A percentile compares a stretch with the other conserved stretches of the same genome.
Evolutionary conservation across 2,888 invertebrate genomes (phyloP).

Genomic region (Stenolophus ochropezus): DNA sequence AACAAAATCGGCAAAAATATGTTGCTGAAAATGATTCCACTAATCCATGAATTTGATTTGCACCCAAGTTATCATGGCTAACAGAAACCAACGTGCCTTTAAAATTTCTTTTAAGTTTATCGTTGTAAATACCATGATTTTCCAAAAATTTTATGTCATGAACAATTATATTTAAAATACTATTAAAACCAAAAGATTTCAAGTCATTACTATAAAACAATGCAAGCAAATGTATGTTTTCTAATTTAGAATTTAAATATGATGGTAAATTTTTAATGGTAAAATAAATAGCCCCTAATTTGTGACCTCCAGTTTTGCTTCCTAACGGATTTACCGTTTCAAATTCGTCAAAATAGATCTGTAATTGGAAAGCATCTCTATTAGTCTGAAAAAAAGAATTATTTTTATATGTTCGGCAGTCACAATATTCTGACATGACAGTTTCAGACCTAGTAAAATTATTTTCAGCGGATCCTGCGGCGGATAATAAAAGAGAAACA

Average conservation of each 20-base stretch:
- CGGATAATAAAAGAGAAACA: neutral
- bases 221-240: constrained; percentile 53
- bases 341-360: constrained; percentile 60
- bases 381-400: neutral
- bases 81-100: constrained; percentile 60
- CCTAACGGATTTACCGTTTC: constrained; percentile 58
- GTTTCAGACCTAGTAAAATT: neutral
- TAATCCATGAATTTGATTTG: constrained; percentile 62
- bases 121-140: constrained; percentile 38
- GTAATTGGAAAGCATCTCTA: constrained; percentile 51
- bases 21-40: constrained; percentile 64
- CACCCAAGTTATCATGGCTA: constrained; percentile 63
- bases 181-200: constrained; percentile 27
- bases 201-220: neutral
- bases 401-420: constrained; percentile 20
- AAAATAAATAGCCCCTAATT: constrained; percentile 60
- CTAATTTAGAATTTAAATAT: constrained; percentile 46
- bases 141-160: constrained; percentile 55
- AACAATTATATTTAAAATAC: constrained; percentile 50
- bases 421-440: neutral
- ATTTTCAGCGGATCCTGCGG: neutral
- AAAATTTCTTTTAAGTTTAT: neutral
- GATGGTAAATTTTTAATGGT: constrained; percentile 55
- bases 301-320: constrained; percentile 58
- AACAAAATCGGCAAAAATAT: constrained; percentile 63